These are phyloP conservation scores for Aurelia aurita DNA, from an alignment of 30 jellyfish, hydroid and myxozoan genomes.

Conservation along the genomic window DNA sequence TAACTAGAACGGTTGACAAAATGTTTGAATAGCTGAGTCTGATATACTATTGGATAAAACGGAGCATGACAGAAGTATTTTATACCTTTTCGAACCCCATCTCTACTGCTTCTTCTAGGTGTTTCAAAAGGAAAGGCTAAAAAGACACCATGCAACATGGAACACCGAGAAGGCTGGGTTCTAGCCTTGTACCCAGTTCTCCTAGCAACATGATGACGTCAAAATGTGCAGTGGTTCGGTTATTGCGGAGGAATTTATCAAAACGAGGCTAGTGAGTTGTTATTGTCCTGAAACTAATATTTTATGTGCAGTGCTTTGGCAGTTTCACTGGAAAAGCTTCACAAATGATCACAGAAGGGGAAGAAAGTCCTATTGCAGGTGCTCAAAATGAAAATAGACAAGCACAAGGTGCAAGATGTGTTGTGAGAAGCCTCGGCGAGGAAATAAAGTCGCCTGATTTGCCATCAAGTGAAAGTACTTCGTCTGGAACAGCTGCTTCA, in stretches of 20 bases:
- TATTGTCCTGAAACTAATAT: too few relatives aligned
- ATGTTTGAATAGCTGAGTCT: too few relatives aligned
- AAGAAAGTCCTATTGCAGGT: not conserved
- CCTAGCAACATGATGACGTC: not conserved
- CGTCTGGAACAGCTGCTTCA: too few relatives aligned
- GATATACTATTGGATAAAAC: too few relatives aligned
- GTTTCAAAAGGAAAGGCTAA: conserved; percentile 50
- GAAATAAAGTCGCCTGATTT: not conserved
- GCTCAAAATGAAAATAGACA: not conserved
- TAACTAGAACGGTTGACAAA: too few relatives aligned
- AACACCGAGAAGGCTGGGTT: not conserved
- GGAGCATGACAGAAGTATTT: not conserved
- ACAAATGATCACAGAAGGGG: too few relatives aligned
- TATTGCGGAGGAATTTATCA: too few relatives aligned
- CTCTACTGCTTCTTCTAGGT: conserved; percentile 21
- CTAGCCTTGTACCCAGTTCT: not conserved
- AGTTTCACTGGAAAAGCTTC: too few relatives aligned
- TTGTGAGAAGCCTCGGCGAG: not conserved
- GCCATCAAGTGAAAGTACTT: too few relatives aligned
- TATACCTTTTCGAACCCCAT: conserved; percentile 84
- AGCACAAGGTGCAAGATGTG: not conserved
- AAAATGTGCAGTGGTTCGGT: not conserved
- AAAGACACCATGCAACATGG: conserved; percentile 57
- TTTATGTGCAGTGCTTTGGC: too few relatives aligned
- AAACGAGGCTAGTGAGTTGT: too few relatives aligned